Evolutionary conservation across 2,888 invertebrate species (phyloP), one percentile per base, ranked within the genome.

Genomic region (Choristoneura rosaceana): DNA sequence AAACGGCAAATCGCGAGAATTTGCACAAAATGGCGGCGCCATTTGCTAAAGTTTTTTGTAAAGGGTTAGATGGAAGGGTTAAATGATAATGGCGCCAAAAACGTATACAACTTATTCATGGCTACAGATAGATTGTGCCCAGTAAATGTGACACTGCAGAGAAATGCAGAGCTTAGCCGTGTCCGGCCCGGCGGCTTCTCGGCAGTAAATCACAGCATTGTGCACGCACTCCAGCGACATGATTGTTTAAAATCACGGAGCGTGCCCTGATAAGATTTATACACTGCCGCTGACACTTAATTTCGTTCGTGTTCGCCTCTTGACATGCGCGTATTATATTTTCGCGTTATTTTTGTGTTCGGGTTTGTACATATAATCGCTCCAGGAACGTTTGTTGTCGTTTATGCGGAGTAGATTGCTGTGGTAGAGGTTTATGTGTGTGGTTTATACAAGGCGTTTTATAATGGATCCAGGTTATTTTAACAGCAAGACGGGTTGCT

Each of bases 251-350:
- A 91, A 88, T 88, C 90, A 87, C 85, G 80, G 82, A 82, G 85
- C 90, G 89, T 87, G 86, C 84, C 79, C 83, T 89, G 90, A 91
- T 90, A 89, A 89, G 88, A 90, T 90, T 90, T 89, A 90, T 90
- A 84, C 85, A 87, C 89, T 91, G 91, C 78, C 83, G 79, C 86
- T 91, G 92, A 91, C 92, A 91, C 87, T 87, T 91, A 87, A 91
- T 91, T 91, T 91, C 82, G 88, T 85, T 85, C 86, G 80, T 82
- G 84, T 84, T 84, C 79, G 84, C 83, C 83, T 82, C 84, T 84
- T 84, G 85, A 87, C 86, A 86, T 80, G 81, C 78, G 81, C 76
- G 76, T 77, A 76, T 77, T 77, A 77, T 75, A 47, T 74, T 70
- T 74, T 75, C 73, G 63, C 64, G 45, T 76, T 73, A 66, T 74